Evolutionary conservation across 1,140 invertebrate genomes (phyloP).

Genomic region (Planococcus citri): DNA sequence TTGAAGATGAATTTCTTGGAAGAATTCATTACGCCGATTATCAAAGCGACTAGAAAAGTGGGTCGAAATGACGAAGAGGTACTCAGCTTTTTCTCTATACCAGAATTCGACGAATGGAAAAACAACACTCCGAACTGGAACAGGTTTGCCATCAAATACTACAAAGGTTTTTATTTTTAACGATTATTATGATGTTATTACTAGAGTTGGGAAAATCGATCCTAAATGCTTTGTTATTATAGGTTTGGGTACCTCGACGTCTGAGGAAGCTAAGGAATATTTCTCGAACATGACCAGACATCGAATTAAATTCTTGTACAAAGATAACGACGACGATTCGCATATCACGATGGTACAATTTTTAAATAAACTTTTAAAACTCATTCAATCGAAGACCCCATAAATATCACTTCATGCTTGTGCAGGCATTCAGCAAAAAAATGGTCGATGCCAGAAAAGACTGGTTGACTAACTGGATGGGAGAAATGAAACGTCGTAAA

Average conservation of each 20-base stretch:
- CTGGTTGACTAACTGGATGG: conserved; percentile 96
- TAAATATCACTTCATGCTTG: neutral
- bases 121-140: conserved; percentile 79
- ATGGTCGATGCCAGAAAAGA: conserved; percentile 90
- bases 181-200: neutral
- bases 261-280: conserved; percentile 97
- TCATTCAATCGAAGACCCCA: neutral
- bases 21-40: conserved; percentile 99
- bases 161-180: conserved; percentile 66
- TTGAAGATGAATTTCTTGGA: conserved; percentile 83
- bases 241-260: conserved; percentile 96
- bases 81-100: conserved; percentile 87
- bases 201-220: neutral
- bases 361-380: neutral
- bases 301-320: conserved; percentile 80
- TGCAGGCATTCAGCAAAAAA: conserved; percentile 86
- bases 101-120: conserved; percentile 98
- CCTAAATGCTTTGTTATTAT: conserved; percentile 27
- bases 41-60: conserved; percentile 74
- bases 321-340: conserved; percentile 75
- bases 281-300: conserved; percentile 92
- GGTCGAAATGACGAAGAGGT: conserved; percentile 48
- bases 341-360: conserved; percentile 64
- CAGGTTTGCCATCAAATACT: conserved; percentile 94
- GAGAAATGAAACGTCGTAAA: conserved; percentile 77